phyloP scores from a whole-genome alignment of 2,888 invertebrate genomes.

The Azorinus chamasolen region DNA sequence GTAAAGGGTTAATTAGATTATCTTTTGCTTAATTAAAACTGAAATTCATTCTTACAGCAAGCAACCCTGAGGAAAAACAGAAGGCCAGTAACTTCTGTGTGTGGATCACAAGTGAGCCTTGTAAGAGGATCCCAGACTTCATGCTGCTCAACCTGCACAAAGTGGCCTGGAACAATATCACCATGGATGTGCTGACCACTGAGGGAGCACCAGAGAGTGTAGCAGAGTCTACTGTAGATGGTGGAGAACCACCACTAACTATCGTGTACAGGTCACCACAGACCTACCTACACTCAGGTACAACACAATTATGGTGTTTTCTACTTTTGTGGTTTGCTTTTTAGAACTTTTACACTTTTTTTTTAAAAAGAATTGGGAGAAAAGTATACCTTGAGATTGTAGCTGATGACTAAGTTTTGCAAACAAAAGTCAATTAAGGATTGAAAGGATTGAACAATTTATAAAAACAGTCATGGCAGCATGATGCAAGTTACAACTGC shows the following conservation, averaged over 20 bases:
- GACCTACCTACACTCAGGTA: constrained; percentile 69
- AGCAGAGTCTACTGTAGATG: constrained; percentile 42
- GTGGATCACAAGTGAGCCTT: constrained; percentile 82
- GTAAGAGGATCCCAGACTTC: constrained; percentile 71
- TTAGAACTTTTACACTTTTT: too few relatives aligned
- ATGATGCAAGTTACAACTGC: too few relatives aligned
- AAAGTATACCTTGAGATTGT: too few relatives aligned
- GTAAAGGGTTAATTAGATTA: too few relatives aligned
- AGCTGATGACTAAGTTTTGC: too few relatives aligned
- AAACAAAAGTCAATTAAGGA: too few relatives aligned
- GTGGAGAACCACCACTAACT: constrained; percentile 57
- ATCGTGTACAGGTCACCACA: constrained; percentile 65
- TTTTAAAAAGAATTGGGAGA: too few relatives aligned
- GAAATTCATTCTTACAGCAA: constrained; percentile 60
- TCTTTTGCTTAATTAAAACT: too few relatives aligned
- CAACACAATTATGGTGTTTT: neutral
- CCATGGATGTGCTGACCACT: constrained; percentile 60
- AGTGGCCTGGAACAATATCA: constrained; percentile 78
- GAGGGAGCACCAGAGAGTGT: constrained; percentile 37
- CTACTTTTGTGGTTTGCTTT: too few relatives aligned
- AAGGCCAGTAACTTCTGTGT: constrained; percentile 77
- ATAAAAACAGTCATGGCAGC: too few relatives aligned
- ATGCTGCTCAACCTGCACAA: constrained; percentile 78
- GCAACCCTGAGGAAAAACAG: constrained; percentile 68
- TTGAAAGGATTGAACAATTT: too few relatives aligned